Conservation (phyloP, 2,888 invertebrate genomes). For the Flabesymbios commensalis region DNA sequence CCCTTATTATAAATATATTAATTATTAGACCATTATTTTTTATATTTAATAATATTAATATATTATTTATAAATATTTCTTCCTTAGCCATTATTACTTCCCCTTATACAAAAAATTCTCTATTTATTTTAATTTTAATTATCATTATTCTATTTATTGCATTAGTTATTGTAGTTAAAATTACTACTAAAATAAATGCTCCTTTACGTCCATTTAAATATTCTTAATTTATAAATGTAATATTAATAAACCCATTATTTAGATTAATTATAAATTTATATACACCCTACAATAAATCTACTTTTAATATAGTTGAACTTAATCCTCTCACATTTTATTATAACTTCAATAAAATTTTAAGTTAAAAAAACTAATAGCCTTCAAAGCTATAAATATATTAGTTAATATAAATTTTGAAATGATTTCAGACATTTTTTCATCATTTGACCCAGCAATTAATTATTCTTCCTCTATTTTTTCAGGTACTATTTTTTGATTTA, state of each 20-base stretch:
- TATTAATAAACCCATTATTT: too few relatives aligned
- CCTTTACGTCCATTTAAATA: constrained; percentile 32
- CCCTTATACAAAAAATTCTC: neutral
- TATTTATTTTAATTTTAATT: constrained; percentile 19
- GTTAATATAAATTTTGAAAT: constrained; percentile 65
- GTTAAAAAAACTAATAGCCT: constrained; percentile 41
- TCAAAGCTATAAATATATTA: constrained; percentile 62
- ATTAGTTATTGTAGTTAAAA: constrained; percentile 36
- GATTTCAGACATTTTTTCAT: constrained; percentile 73
- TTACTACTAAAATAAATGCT: constrained; percentile 23
- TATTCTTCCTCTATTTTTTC: neutral
- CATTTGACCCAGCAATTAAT: constrained; percentile 67
- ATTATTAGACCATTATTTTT: neutral
- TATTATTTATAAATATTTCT: neutral
- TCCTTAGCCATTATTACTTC: neutral
- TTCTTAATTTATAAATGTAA: too few relatives aligned
- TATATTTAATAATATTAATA: neutral
- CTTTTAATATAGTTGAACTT: too few relatives aligned
- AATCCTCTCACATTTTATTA: too few relatives aligned
- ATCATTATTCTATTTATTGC: constrained; percentile 31
- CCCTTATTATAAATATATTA: neutral
- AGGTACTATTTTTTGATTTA: constrained; percentile 11
- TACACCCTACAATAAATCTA: too few relatives aligned
- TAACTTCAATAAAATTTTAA: constrained; percentile 30
- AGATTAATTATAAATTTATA: too few relatives aligned